phyloP scores from a whole-genome alignment of 2,797 vertebrate species.

The Rhynchonycteris naso region DNA sequence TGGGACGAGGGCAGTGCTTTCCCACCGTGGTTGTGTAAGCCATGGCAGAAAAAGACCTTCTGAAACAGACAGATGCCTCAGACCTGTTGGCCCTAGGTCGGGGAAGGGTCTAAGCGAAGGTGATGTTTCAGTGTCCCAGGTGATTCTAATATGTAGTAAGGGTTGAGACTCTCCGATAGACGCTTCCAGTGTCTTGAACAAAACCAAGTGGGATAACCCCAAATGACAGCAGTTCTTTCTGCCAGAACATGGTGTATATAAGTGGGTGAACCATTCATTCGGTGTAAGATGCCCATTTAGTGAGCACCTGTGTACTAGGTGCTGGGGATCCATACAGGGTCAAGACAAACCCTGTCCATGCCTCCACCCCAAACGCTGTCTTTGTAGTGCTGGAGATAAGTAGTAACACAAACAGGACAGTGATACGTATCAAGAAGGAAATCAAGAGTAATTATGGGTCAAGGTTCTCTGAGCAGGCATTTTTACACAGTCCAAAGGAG shows the following conservation, averaged over 20 bases:
- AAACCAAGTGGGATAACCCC: not conserved
- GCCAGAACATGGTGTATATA: not conserved
- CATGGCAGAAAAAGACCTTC: not conserved
- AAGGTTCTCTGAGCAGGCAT: not conserved
- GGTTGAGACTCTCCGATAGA: not conserved
- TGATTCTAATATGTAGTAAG: not conserved
- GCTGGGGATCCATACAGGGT: not conserved
- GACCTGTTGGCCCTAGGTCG: not conserved
- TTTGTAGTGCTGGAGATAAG: not conserved
- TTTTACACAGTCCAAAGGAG: not conserved
- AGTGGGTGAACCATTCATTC: not conserved
- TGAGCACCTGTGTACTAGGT: not conserved
- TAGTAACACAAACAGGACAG: not conserved
- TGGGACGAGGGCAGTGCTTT: not conserved
- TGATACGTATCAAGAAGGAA: not conserved
- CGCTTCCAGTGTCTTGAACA: not conserved
- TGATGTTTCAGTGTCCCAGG: not conserved
- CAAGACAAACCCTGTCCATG: not conserved
- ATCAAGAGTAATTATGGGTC: not conserved
- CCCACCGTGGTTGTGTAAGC: not conserved
- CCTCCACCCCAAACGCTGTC: not conserved
- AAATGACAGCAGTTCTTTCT: not conserved
- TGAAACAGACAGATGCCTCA: not conserved
- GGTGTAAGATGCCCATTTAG: not conserved
- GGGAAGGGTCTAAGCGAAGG: not conserved